phyloP scores from a whole-genome alignment of 2,888 invertebrate species.

The Pheosia tremula region DNA sequence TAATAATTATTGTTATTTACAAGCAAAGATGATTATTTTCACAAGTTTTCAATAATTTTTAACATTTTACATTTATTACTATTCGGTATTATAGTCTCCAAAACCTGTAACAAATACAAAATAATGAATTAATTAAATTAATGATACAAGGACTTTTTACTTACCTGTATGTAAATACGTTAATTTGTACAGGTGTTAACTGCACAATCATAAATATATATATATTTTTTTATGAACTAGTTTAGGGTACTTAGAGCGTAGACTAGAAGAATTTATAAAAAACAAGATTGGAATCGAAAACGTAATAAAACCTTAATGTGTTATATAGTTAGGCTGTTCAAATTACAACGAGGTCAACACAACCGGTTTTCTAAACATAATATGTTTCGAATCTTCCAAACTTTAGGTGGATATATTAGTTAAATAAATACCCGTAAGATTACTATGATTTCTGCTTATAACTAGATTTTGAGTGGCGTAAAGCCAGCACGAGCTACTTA shows the following conservation, averaged over 20 bases:
- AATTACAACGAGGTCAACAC: background rate
- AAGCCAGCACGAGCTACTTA: conserved; percentile 38
- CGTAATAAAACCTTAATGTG: background rate
- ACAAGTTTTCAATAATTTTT: background rate
- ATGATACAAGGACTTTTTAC: background rate
- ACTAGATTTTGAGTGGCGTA: too few species aligned
- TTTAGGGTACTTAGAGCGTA: background rate
- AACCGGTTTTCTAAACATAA: conserved; percentile 1
- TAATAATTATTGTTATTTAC: too few species aligned
- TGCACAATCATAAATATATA: background rate
- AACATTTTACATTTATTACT: background rate
- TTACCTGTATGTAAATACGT: background rate
- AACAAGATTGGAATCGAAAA: background rate
- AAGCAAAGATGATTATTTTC: too few species aligned
- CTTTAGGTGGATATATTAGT: too few species aligned
- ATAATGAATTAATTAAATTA: background rate
- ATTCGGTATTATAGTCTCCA: background rate
- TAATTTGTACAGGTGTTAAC: background rate
- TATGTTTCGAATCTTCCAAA: too few species aligned
- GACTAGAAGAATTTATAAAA: background rate
- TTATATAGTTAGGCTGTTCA: background rate
- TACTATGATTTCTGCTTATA: too few species aligned
- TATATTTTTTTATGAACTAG: too few species aligned
- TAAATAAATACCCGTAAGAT: too few species aligned
- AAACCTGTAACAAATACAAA: background rate